Percentiles rank a stretch among this genome's conserved stretches.
Evolutionary conservation across 1,140 invertebrate genomes (phyloP).

Genomic region (Pachyrhynchus sulphureomaculatus): DNA sequence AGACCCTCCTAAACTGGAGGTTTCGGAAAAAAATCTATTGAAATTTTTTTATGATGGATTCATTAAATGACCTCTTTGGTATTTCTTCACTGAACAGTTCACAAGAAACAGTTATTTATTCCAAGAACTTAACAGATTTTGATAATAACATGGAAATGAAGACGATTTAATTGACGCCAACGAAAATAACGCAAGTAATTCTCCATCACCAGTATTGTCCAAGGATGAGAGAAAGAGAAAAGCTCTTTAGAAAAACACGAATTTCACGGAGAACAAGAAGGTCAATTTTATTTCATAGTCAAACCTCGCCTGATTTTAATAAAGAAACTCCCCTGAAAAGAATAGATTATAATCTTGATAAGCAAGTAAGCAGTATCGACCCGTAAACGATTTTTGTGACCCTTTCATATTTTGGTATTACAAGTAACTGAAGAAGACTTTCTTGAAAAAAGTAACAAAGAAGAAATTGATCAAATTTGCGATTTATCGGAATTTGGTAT

Average conservation of each 20-base stretch:
- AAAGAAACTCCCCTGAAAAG: too few relatives aligned
- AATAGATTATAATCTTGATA: neutral
- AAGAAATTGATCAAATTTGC: slow-evolving; percentile 32
- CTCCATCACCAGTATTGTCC: too few relatives aligned
- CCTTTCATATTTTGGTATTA: slow-evolving; percentile 22
- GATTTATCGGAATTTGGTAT: slow-evolving; percentile 40
- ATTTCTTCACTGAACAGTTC: slow-evolving; percentile 1
- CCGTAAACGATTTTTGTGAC: slow-evolving; percentile 23
- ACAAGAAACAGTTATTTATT: slow-evolving; percentile 35
- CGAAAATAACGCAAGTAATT: too few relatives aligned
- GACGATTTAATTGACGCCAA: too few relatives aligned
- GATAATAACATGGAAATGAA: neutral
- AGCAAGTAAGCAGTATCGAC: slow-evolving; percentile 2
- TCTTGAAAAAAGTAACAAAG: neutral
- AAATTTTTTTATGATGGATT: slow-evolving; percentile 29
- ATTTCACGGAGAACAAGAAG: too few relatives aligned
- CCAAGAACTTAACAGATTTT: slow-evolving; percentile 10
- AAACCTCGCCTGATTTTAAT: too few relatives aligned
- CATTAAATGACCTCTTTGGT: slow-evolving; percentile 25
- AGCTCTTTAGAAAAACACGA: neutral
- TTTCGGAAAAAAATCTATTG: neutral
- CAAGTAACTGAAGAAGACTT: neutral
- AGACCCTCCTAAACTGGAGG: neutral
- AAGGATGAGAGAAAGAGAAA: too few relatives aligned
- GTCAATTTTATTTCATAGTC: too few relatives aligned